Conservation (phyloP, 2,888 invertebrate species). For the Nemurella pictetii region DNA sequence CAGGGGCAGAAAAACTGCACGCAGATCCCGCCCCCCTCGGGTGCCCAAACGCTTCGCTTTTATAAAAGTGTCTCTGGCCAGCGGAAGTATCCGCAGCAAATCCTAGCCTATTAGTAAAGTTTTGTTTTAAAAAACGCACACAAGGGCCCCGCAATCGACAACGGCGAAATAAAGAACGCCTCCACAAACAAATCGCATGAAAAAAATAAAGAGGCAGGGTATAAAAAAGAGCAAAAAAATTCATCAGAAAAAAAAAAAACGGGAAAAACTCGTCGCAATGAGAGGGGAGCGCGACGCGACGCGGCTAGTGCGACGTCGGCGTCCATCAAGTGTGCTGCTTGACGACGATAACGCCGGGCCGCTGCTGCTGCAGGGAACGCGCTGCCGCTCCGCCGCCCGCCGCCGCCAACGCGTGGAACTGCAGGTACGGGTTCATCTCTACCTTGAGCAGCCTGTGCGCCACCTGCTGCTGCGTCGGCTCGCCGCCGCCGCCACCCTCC, state of each 20-base stretch:
- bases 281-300: too few species aligned
- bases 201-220: neutral
- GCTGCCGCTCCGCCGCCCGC: constrained; percentile 41
- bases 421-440: constrained; percentile 65
- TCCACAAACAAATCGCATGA: neutral
- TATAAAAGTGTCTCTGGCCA: neutral
- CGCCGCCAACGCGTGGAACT: constrained; percentile 46
- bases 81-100: neutral
- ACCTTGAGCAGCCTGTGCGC: constrained; percentile 46
- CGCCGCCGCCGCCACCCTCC: constrained; percentile 32
- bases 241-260: neutral
- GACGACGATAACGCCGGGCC: constrained; percentile 89
- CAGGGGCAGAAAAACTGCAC: neutral
- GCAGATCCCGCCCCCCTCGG: neutral
- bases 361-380: constrained; percentile 65
- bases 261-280: neutral
- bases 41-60: neutral
- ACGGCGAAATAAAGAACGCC: neutral
- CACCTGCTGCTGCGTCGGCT: constrained; percentile 44
- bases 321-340: constrained; percentile 76
- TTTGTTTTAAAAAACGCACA: neutral
- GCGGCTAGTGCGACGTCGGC: too few species aligned
- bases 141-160: neutral
- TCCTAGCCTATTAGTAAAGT: neutral
- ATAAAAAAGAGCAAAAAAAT: neutral